phyloP scores from a whole-genome alignment of 37 sponge, comb jelly and placozoan species.

The Haliclona indistincta region DNA sequence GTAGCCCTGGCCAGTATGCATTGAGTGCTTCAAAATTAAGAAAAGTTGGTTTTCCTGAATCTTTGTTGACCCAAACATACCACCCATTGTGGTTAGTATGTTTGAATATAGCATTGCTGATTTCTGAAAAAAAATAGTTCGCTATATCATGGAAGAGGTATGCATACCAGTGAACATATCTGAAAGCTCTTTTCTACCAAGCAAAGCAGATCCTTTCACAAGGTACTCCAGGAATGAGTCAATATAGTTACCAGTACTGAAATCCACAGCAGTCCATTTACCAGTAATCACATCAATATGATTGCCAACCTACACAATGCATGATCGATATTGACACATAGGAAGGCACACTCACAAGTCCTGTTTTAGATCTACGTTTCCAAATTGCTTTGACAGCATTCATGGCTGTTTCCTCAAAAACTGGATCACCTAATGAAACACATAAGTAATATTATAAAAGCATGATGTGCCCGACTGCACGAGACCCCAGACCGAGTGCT shows the following conservation, averaged over 20 bases:
- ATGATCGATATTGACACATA: neutral
- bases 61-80: conserved; percentile 70
- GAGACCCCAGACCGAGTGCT: too few relatives aligned
- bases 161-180: conserved; percentile 32
- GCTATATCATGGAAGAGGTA: conserved; percentile 2
- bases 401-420: conserved; percentile 61
- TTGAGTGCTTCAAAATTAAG: conserved; percentile 43
- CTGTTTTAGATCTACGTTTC: conserved; percentile 33
- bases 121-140: neutral
- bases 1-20: conserved; percentile 68
- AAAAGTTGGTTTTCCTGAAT: conserved; percentile 17
- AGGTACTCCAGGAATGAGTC: conserved; percentile 79
- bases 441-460: too few relatives aligned
- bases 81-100: conserved; percentile 44
- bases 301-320: conserved; percentile 64
- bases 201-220: conserved; percentile 57
- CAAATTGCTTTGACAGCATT: conserved; percentile 52
- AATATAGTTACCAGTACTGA: conserved; percentile 65
- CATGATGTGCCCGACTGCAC: too few relatives aligned
- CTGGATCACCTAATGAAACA: conserved; percentile 47
- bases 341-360: conserved; percentile 20
- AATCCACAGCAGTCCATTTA: conserved; percentile 54
- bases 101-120: conserved; percentile 17
- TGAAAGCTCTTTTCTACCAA: conserved; percentile 24
- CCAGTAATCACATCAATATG: conserved; percentile 71